phyloP scores from a whole-genome alignment of 2,113 vertebrate species.

The Daphoenositta chrysoptera region DNA sequence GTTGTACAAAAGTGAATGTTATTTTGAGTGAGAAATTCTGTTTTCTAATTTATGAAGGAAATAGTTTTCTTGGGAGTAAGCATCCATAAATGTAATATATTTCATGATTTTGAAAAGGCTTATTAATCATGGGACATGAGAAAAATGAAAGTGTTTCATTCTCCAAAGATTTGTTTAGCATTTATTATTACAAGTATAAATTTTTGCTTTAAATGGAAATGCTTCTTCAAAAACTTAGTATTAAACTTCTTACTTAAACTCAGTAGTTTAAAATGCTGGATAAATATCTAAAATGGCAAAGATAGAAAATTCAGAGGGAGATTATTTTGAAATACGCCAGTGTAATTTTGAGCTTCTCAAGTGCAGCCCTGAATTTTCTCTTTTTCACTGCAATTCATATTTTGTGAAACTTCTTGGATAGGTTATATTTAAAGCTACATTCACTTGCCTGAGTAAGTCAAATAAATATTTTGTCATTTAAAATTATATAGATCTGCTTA shows the following conservation, averaged over 20 bases:
- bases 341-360: constrained; percentile 7
- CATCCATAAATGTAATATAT: not conserved
- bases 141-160: not conserved
- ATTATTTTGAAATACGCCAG: not conserved
- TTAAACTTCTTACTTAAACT: not conserved
- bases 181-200: not conserved
- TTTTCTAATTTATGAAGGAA: constrained; percentile 36
- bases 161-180: not conserved
- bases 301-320: not conserved
- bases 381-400: constrained; percentile 11
- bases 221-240: not conserved
- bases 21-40: constrained; percentile 54
- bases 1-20: constrained; percentile 59
- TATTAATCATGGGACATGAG: not conserved
- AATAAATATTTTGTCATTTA: constrained; percentile 37
- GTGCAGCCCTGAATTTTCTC: constrained; percentile 20
- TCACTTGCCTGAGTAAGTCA: constrained; percentile 24
- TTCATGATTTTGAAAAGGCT: not conserved
- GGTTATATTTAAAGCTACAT: constrained; percentile 36
- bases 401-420: constrained; percentile 40
- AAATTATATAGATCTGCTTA: constrained; percentile 10
- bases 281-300: not conserved
- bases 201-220: not conserved
- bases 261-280: not conserved
- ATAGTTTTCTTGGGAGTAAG: constrained; percentile 49